A percentile compares a stretch with the other conserved stretches of the same genome.
Evolutionary conservation across 1,140 invertebrate species (phyloP).

Genomic region (Plectrocnemia conspersa): DNA sequence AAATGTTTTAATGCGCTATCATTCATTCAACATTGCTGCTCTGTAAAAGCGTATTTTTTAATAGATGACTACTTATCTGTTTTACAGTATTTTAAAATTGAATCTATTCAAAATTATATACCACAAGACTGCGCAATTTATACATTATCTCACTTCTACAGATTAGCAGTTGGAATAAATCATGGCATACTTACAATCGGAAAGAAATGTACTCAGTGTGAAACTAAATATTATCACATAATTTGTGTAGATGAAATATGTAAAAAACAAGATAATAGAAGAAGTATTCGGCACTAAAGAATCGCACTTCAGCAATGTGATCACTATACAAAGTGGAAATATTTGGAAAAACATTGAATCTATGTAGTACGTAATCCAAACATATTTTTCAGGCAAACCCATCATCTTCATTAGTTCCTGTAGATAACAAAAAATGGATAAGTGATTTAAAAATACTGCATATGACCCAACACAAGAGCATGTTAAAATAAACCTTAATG

Average conservation of each 20-base stretch:
- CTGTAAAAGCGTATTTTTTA: not conserved
- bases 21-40: not conserved
- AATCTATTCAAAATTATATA: not conserved
- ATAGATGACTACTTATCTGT: not conserved
- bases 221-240: conserved; percentile 26
- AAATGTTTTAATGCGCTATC: not conserved
- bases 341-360: conserved; percentile 9
- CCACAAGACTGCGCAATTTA: too few relatives aligned
- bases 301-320: conserved; percentile 10
- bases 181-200: conserved; percentile 13
- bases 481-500: too few relatives aligned
- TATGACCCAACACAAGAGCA: too few relatives aligned
- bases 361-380: conserved; percentile 27
- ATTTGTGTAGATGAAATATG: conserved; percentile 18
- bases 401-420: conserved; percentile 34
- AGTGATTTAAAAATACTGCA: too few relatives aligned
- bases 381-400: conserved; percentile 13
- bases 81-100: not conserved
- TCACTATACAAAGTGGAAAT: not conserved
- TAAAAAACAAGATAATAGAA: conserved; percentile 13
- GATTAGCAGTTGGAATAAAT: not conserved
- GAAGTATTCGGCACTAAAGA: conserved; percentile 17
- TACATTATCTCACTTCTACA: not conserved
- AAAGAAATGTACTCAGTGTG: conserved; percentile 20
- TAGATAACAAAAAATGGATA: conserved; percentile 4